Evolutionary conservation across 2,888 invertebrate species (phyloP), one percentile per base, ranked within the genome.

Genomic region (Antheraea assamensis): DNA sequence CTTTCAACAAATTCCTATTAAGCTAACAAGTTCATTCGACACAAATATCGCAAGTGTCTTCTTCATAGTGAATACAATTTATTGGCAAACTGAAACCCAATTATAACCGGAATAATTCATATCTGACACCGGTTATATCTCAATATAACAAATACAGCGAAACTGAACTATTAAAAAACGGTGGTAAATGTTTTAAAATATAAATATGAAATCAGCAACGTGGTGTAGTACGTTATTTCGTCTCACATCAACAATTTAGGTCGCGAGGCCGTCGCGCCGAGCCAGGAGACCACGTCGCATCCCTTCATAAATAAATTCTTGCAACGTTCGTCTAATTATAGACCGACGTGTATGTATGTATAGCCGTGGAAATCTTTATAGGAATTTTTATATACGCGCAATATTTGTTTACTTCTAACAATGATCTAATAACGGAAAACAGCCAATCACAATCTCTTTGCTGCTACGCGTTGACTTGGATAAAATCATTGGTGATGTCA

Each of bases 261-360:
- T 90, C 90, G 87, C 85, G 86, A 82, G 84, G 87, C 81, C 83
- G 83, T 85, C 84, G 85, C 83, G 79, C 78, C 83, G 86, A 85
- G 83, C 85, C 84, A 86, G 87, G 85, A 72, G 82, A 78, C 81
- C 84, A 83, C 82, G 79, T 81, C 84, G 83, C 85, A 83, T 87
- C 87, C 87, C 87, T 84, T 83, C 84, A 83, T 87, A 86, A 88
- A 90, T 88, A 87, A 87, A 89, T 88, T 68, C 66, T 35, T 68
- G 66, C 66, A 31, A 87, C 86, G 87, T 83, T 78, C 78, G 79
- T 78, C 87, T 88, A 88, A 89, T 90, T 88, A 88, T 88, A 88
- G 85, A 78, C 72, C 77, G 78, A 76, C 78, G 78, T 78, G 78
- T 78, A n/a, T n/a, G n/a, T n/a, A n/a, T n/a, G n/a, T n/a, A 66